Percentiles rank a stretch among this genome's conserved stretches.
phyloP scores from a whole-genome alignment of 2,113 vertebrate species.

The Tylochromis polylepis region DNA sequence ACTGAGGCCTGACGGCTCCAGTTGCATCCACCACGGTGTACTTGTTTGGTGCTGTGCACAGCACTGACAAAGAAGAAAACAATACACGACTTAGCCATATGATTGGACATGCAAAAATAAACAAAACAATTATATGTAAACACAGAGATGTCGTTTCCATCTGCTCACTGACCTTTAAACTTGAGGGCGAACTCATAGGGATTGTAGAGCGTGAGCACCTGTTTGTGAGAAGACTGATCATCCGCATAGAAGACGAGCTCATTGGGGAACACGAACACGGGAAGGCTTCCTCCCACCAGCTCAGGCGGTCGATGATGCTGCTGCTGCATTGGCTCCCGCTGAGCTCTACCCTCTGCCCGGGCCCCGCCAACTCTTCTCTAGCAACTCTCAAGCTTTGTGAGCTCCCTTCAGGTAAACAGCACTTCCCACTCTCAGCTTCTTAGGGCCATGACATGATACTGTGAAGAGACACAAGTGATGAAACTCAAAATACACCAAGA shows the following conservation, averaged over 20 bases:
- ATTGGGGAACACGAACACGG: slow-evolving; percentile 97
- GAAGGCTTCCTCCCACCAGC: slow-evolving; percentile 98
- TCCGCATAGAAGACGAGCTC: slow-evolving; percentile 97
- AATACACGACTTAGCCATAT: not conserved
- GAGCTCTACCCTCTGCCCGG: slow-evolving; percentile 70
- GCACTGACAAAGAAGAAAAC: slow-evolving; percentile 75
- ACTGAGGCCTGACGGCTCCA: slow-evolving; percentile 96
- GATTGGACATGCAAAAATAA: not conserved
- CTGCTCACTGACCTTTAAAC: slow-evolving; percentile 91
- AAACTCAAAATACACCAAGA: not conserved
- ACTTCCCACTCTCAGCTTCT: slow-evolving; percentile 52
- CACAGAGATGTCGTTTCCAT: not conserved
- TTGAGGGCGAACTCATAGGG: slow-evolving; percentile 99
- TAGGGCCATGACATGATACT: slow-evolving; percentile 43
- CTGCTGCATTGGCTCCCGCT: slow-evolving; percentile 98
- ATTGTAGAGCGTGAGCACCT: slow-evolving; percentile 98
- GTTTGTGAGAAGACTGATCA: slow-evolving; percentile 97
- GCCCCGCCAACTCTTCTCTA: slow-evolving; percentile 33
- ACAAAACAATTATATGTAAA: not conserved
- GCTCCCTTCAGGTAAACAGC: slow-evolving; percentile 25
- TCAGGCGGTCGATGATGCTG: slow-evolving; percentile 97
- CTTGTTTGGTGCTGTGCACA: slow-evolving; percentile 97
- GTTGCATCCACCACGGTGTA: slow-evolving; percentile 94
- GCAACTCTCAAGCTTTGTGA: not conserved
- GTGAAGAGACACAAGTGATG: not conserved